phyloP scores from a whole-genome alignment of 2,888 invertebrate genomes.

The Apoda limacodes region DNA sequence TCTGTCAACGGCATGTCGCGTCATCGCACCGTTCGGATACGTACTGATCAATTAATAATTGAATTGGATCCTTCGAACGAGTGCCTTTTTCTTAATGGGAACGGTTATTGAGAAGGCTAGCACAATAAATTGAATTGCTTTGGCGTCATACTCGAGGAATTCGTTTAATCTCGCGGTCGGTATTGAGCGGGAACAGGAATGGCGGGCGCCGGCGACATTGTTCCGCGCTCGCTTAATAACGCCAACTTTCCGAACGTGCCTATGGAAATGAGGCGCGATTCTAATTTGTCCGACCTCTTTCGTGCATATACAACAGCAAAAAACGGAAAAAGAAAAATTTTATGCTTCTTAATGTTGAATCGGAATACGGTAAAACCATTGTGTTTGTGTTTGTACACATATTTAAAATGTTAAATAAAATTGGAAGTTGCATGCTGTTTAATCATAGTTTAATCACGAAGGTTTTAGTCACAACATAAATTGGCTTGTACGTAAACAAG shows the following conservation, averaged over 20 bases:
- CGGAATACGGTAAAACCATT: conserved; percentile 18
- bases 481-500: too few species aligned
- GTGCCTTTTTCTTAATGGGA: conserved; percentile 48
- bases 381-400: conserved; percentile 12
- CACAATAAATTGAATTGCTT: conserved; percentile 39
- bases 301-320: too few species aligned
- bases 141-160: conserved; percentile 33
- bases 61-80: conserved; percentile 28
- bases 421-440: too few species aligned
- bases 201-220: conserved; percentile 1
- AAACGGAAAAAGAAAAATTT: too few species aligned
- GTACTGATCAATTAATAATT: conserved; percentile 38
- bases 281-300: too few species aligned
- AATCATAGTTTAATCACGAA: too few species aligned
- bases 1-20: conserved; percentile 11
- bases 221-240: not conserved
- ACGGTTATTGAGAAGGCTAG: conserved; percentile 26
- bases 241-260: not conserved
- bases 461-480: too few species aligned
- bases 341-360: too few species aligned
- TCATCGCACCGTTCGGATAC: conserved; percentile 1
- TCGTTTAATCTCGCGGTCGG: conserved; percentile 30
- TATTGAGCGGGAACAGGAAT: conserved; percentile 1
- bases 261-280: not conserved
- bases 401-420: too few species aligned